Evolutionary conservation across 2,797 vertebrate species (phyloP).

Genomic region (Acropternis orthonyx): DNA sequence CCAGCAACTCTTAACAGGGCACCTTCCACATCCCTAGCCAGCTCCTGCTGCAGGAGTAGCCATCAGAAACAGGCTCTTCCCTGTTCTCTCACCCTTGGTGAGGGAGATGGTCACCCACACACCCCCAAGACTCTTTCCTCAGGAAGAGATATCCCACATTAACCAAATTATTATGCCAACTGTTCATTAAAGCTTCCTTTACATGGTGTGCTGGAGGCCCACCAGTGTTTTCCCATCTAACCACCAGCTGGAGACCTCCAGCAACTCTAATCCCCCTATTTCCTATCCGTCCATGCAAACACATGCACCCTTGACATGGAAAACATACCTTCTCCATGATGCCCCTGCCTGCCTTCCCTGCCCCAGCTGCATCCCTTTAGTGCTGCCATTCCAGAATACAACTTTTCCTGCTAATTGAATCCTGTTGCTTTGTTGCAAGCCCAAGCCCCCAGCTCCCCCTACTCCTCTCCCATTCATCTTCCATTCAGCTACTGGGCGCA

Average conservation of each 20-base stretch:
- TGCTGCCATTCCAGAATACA: rapidly evolving
- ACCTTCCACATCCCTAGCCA: not conserved
- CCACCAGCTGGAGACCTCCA: not conserved
- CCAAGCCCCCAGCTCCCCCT: not conserved
- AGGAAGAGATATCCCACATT: not conserved
- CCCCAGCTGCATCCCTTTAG: not conserved
- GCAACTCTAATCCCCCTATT: not conserved
- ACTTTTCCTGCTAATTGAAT: not conserved
- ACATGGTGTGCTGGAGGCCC: not conserved
- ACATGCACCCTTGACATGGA: rapidly evolving
- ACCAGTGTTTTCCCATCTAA: not conserved
- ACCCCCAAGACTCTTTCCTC: not conserved
- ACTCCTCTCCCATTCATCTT: slow-evolving; percentile 5
- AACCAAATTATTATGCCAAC: not conserved
- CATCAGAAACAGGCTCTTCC: not conserved
- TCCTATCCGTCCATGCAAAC: not conserved
- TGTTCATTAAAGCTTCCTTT: not conserved
- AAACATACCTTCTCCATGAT: not conserved
- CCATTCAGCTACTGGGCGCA: not conserved
- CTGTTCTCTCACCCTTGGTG: not conserved
- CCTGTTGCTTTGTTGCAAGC: not conserved
- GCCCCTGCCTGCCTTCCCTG: not conserved
- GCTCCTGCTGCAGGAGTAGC: not conserved
- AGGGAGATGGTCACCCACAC: not conserved
- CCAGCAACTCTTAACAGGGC: not conserved